phyloP scores from a whole-genome alignment of 35 echinoderm and acorn worm species.

The Hemicentrotus pulcherrimus region DNA sequence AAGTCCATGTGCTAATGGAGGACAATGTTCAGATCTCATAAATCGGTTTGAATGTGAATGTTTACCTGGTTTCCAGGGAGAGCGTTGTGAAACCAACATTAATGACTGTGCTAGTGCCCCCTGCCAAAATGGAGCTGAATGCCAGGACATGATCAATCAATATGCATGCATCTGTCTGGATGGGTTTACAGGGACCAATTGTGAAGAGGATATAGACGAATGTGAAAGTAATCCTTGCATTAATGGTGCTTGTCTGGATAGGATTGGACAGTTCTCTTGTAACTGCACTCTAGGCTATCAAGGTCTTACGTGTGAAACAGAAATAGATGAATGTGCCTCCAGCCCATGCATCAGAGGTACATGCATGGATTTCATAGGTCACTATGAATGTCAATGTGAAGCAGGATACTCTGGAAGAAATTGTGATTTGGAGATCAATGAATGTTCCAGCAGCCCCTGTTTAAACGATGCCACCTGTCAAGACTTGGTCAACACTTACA shows the following conservation, averaged over 20 bases:
- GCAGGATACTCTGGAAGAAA: conserved; percentile 50
- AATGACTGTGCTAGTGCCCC: conserved; percentile 49
- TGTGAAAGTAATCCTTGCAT: conserved; percentile 54
- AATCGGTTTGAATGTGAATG: conserved; percentile 57
- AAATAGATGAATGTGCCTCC: conserved; percentile 64
- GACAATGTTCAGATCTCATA: conserved; percentile 32
- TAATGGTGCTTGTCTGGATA: conserved; percentile 68
- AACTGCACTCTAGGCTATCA: conserved; percentile 51
- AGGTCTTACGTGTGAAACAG: conserved; percentile 48
- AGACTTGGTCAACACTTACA: conserved; percentile 56
- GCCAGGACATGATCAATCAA: conserved; percentile 42
- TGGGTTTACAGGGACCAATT: conserved; percentile 51
- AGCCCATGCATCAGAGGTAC: conserved; percentile 56
- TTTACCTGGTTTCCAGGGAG: conserved; percentile 41
- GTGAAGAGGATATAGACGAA: conserved; percentile 70
- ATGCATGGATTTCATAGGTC: conserved; percentile 40
- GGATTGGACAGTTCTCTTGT: conserved; percentile 49
- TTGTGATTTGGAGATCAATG: conserved; percentile 48
- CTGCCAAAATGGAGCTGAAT: conserved; percentile 57
- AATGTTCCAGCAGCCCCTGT: conserved; percentile 55
- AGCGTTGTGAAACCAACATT: conserved; percentile 56
- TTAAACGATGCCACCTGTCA: conserved; percentile 42
- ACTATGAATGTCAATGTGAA: conserved; percentile 67
- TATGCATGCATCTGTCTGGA: conserved; percentile 44
- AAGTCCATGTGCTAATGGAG: conserved; percentile 66